Percentiles rank a stretch among this genome's conserved stretches.
phyloP scores from a whole-genome alignment of 2,113 vertebrate genomes.

The Plectropomus leopardus region DNA sequence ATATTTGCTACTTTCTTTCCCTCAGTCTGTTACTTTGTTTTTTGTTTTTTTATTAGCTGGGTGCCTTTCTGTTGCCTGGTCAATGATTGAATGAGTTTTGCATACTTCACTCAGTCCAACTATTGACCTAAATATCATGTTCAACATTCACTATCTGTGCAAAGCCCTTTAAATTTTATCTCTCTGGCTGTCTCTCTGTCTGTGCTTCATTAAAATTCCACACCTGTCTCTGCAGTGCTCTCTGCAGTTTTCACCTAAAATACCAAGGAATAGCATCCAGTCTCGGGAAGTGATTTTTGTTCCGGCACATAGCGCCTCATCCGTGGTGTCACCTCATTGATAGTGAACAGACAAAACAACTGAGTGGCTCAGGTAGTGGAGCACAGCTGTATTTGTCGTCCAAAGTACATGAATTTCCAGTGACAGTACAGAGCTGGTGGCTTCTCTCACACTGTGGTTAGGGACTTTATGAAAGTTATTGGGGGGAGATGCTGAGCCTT shows the following conservation, averaged over 20 bases:
- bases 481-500: not conserved
- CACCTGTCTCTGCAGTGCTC: constrained; percentile 79
- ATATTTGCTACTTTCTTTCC: not conserved
- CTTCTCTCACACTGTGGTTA: not conserved
- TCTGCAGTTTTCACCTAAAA: constrained; percentile 86
- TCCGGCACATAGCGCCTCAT: constrained; percentile 88
- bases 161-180: constrained; percentile 4
- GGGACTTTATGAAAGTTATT: not conserved
- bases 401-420: constrained; percentile 38
- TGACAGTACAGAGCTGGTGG: constrained; percentile 24
- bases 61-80: not conserved
- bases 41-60: constrained; percentile 4
- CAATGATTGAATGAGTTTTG: constrained; percentile 14
- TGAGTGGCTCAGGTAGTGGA: constrained; percentile 31
- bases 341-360: constrained; percentile 64
- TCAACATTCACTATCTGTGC: constrained; percentile 24
- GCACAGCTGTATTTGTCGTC: constrained; percentile 24
- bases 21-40: no score
- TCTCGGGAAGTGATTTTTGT: constrained; percentile 88
- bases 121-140: constrained; percentile 46
- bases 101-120: constrained; percentile 21
- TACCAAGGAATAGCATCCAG: constrained; percentile 87
- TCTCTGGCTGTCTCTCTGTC: not conserved
- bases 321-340: constrained; percentile 86
- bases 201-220: constrained; percentile 89